Base-by-base conservation (phyloP, 1,140 invertebrate genomes). In the Lucilia cuprina region DNA sequence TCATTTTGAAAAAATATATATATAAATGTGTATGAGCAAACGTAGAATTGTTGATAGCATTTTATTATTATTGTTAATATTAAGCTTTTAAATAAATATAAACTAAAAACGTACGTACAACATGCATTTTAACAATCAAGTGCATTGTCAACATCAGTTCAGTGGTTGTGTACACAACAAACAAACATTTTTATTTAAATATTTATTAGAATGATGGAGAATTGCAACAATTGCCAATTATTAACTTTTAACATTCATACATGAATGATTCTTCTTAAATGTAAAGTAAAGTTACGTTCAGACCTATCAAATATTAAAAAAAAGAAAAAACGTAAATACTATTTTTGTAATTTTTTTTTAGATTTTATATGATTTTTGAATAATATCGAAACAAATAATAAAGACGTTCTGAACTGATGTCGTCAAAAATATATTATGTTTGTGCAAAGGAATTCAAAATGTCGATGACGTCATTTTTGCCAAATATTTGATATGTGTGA, bases 61-160 rank as follows among this genome's bases (percentile, higher is more conserved):
- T 60, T 60, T 41, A n/a, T 60, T 60, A 60, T 30, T 30, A 30
- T 30, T n/a, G n/a, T n/a, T 30, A 30, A 30, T 30, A 30, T 60
- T 60, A 60, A 17, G 55, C 55, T 60, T 60, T 41, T 8, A 60
- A 60, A 17, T 60, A 60, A 60, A 60, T 41, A 41, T 41, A 41
- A 30, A 30, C 25, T 30, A 30, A 8, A 41, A 41, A 60, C 14
- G 55, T n/a, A 55, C 7, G n/a, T n/a, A 60, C 55, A 60, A 60
- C 55, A 60, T 60, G 55, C 55, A 60, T 60, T n/a, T 60, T 60
- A 60, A 60, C 41, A 60, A 60, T 60, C 55, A 60, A 60, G 55
- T 60, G 55, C 55, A 60, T 60, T 60, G 55, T 60, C 14, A 60
- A 60, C 14, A 60, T 60, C 55, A 60, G n/a, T 60, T 60, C 55